Evolutionary conservation across 2,113 vertebrate genomes (phyloP), one percentile per base, ranked within the genome.

Genomic region (Empidonax traillii): DNA sequence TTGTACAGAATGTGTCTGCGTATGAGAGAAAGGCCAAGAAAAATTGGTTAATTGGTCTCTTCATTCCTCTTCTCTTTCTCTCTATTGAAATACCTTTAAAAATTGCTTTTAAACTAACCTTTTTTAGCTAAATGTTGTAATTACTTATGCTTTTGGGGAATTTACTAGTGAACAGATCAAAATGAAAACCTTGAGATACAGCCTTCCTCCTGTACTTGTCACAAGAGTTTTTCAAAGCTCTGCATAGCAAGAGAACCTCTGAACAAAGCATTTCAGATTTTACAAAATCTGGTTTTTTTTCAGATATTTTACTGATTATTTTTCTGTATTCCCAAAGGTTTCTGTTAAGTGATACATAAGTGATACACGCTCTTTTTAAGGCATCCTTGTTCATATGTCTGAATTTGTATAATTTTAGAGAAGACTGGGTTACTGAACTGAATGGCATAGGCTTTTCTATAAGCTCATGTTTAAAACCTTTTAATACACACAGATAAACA

Each of bases 1-100:
- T 97, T 97, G 95, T 97, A 97, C 90, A 91, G 97, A 98, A 98
- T 31, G 72, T 97, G 97, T 98, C 98, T 98, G 84, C 12, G 19
- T 4, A 12, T 96, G 97, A 98, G 97, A 91, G 97, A 98, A 98
- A 97, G 97, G 95, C 97, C 97, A 98, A 98, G 98, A 98, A 98
- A 98, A 98, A 98, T 97, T 98, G 98, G 98, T 97, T 98, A 98
- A 98, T 98, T 98, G 98, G 98, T 96, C 96, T 98, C 97, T 97
- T 98, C 98, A 97, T 97, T 95, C 97, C 97, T 93, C 58, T 96
- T 98, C 95, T 95, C 90, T 96, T 94, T 94, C 82, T 22, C 47
- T 82, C 89, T 77, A 77, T 41, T 93, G 93, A 97, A 98, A 93
- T 96, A 87, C 93, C 90, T 97, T 87, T 92, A 75, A 97, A 97